Conservation (phyloP, 1,140 invertebrate genomes). For the Tetragnatha versicolor region DNA sequence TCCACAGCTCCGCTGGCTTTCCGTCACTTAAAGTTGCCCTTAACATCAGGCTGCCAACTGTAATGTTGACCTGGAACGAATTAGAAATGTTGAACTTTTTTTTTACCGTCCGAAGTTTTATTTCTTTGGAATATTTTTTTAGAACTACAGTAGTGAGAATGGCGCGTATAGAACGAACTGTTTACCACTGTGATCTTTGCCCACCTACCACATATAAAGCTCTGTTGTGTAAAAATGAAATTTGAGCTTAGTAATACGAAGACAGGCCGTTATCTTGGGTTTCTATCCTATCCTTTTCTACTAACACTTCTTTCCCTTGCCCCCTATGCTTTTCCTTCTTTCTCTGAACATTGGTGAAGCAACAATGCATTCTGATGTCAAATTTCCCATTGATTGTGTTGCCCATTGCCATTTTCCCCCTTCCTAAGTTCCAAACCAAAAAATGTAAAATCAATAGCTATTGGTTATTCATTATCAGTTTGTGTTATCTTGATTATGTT, state of each 20-base stretch:
- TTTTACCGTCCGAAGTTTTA: slow-evolving; percentile 45
- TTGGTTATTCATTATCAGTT: not conserved
- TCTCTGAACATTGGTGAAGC: too few relatives aligned
- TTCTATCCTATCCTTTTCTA: not conserved
- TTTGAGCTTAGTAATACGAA: slow-evolving; percentile 40
- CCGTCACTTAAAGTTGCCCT: slow-evolving; percentile 39
- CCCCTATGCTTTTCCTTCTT: not conserved
- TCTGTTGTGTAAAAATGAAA: slow-evolving; percentile 28
- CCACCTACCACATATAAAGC: slow-evolving; percentile 44
- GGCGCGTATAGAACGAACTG: slow-evolving; percentile 3
- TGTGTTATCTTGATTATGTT: slow-evolving; percentile 1
- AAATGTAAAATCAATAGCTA: not conserved
- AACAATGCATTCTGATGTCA: not conserved
- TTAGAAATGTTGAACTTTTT: slow-evolving; percentile 38
- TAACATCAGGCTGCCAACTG: slow-evolving; percentile 36
- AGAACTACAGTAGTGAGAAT: slow-evolving; percentile 53
- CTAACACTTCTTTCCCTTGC: slow-evolving; percentile 13
- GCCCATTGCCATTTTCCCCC: too few relatives aligned
- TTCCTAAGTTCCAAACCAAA: too few relatives aligned
- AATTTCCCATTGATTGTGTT: not conserved
- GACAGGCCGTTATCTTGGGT: slow-evolving; percentile 44
- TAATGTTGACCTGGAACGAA: slow-evolving; percentile 41
- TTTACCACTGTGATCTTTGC: slow-evolving; percentile 46
- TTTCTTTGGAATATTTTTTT: slow-evolving; percentile 36
- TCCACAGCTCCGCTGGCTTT: slow-evolving; percentile 43